These are phyloP conservation scores for Apis dorsata DNA, from an alignment of 1,140 invertebrate species.

Conservation along the genomic window DNA sequence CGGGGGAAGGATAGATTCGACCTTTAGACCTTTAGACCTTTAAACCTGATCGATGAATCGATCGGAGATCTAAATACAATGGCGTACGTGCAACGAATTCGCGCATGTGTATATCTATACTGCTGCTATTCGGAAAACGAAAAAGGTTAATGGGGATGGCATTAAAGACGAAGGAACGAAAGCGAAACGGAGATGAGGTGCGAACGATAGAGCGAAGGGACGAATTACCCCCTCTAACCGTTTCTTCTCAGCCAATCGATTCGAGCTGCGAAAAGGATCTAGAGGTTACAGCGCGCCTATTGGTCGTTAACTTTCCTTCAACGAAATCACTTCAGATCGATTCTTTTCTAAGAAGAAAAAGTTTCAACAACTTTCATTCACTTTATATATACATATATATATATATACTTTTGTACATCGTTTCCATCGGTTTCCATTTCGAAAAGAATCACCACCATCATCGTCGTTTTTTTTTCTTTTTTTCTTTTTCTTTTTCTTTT, in stretches of 20 bases:
- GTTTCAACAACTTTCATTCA: background rate
- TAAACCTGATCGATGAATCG: background rate
- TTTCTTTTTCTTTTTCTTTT: background rate
- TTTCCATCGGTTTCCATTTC: background rate
- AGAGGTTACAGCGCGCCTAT: slow-evolving; percentile 7
- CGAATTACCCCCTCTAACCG: slow-evolving; percentile 18
- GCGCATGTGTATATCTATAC: background rate
- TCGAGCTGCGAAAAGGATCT: slow-evolving; percentile 20
- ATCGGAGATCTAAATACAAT: slow-evolving; percentile 4
- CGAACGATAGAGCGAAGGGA: slow-evolving; percentile 44
- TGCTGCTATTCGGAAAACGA: background rate
- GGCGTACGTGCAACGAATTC: slow-evolving; percentile 1
- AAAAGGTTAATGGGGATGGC: slow-evolving; percentile 36
- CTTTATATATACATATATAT: too few relatives aligned
- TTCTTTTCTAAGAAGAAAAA: background rate
- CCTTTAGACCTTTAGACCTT: too few relatives aligned
- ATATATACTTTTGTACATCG: background rate
- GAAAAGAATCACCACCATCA: background rate
- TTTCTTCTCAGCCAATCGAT: slow-evolving; percentile 30
- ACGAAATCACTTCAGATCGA: slow-evolving; percentile 15
- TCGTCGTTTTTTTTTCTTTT: background rate
- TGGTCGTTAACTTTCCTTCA: slow-evolving; percentile 5
- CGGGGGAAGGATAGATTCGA: background rate
- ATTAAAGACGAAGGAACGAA: slow-evolving; percentile 22
- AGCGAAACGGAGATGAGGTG: slow-evolving; percentile 41